phyloP scores from a whole-genome alignment of 2,888 invertebrate species.

The Stenodera caucasica region DNA sequence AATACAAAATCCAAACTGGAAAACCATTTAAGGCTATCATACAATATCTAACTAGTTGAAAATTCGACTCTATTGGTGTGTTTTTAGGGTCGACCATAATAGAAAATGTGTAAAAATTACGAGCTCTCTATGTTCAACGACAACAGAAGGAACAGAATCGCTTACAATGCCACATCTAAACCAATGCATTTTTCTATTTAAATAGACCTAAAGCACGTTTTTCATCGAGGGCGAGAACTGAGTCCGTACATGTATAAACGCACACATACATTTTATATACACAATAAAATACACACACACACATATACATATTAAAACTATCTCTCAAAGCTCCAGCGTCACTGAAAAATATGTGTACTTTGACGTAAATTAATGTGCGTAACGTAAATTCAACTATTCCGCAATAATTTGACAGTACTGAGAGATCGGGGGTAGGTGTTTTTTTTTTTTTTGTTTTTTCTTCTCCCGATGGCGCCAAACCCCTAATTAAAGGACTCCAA shows the following conservation, averaged over 20 bases:
- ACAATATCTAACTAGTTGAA: constrained; percentile 39
- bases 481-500: constrained; percentile 46
- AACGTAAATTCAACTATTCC: constrained; percentile 57
- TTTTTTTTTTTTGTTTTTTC: no score
- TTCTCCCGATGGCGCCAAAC: constrained; percentile 12
- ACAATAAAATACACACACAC: neutral
- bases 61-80: constrained; percentile 51
- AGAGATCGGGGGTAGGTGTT: constrained; percentile 25
- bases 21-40: constrained; percentile 52
- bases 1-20: constrained; percentile 54
- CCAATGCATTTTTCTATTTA: constrained; percentile 54
- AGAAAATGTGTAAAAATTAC: constrained; percentile 50
- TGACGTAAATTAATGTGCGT: constrained; percentile 59
- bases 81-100: constrained; percentile 52
- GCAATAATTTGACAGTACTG: constrained; percentile 51
- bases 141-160: constrained; percentile 54
- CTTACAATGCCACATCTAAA: constrained; percentile 38
- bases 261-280: neutral
- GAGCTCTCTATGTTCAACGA: constrained; percentile 45
- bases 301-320: constrained; percentile 55
- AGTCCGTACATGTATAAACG: constrained; percentile 15
- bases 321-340: constrained; percentile 55
- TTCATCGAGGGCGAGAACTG: constrained; percentile 43
- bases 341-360: constrained; percentile 58
- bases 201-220: constrained; percentile 50